These are phyloP conservation scores for Anthopleura xanthogrammica DNA, from an alignment of 92 coral and sea anemone genomes.

Conservation along the genomic window DNA sequence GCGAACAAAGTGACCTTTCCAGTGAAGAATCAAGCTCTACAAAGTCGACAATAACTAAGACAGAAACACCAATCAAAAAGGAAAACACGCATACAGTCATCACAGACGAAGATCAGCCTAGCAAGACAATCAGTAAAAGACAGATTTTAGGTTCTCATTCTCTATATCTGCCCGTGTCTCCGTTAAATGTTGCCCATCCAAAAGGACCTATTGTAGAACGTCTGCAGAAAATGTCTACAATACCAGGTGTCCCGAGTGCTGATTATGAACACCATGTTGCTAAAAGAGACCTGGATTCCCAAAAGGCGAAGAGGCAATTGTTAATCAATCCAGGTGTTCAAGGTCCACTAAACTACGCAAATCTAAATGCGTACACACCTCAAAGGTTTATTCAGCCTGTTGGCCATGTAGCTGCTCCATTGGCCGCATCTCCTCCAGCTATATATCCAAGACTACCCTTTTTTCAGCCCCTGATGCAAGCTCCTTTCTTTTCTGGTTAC, in stretches of 20 bases:
- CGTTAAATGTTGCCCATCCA: constrained; percentile 57
- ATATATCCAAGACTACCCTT: constrained; percentile 29
- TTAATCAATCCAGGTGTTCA: constrained; percentile 12
- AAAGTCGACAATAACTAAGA: constrained; percentile 62
- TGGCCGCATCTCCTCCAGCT: neutral
- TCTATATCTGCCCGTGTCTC: constrained; percentile 58
- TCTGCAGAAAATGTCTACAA: constrained; percentile 62
- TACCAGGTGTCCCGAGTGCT: constrained; percentile 47
- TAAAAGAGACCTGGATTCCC: constrained; percentile 31
- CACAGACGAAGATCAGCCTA: constrained; percentile 60
- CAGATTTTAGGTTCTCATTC: constrained; percentile 76
- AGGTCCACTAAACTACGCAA: neutral
- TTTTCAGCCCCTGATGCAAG: constrained; percentile 7
- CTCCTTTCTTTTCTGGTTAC: constrained; percentile 17
- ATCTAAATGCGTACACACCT: neutral
- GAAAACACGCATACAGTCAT: constrained; percentile 57
- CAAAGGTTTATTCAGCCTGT: neutral
- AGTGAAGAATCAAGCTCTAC: constrained; percentile 20
- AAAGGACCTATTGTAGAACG: constrained; percentile 59
- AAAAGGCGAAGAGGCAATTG: constrained; percentile 34
- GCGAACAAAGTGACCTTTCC: neutral
- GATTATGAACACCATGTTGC: constrained; percentile 39
- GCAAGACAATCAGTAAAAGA: constrained; percentile 55
- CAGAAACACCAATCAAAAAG: constrained; percentile 40
- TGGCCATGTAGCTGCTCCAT: neutral